These are phyloP conservation scores for Calephelis perditalis DNA, from an alignment of 2,888 invertebrate species.

Conservation along the genomic window DNA sequence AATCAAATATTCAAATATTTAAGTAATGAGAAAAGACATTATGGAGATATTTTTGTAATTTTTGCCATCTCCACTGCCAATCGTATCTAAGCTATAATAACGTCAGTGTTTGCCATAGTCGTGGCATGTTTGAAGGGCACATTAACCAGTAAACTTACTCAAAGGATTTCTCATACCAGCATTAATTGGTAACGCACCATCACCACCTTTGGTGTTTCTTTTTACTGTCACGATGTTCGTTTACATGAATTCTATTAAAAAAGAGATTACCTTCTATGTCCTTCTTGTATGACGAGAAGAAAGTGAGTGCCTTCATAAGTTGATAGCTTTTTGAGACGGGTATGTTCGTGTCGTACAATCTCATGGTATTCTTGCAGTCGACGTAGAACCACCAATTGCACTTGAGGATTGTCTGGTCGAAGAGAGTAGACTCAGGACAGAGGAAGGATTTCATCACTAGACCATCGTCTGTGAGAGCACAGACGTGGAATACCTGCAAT, in stretches of 20 bases:
- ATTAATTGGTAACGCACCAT: too few relatives aligned
- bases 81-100: too few relatives aligned
- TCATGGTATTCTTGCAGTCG: constrained; percentile 89
- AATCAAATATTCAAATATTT: too few relatives aligned
- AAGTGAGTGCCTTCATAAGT: constrained; percentile 92
- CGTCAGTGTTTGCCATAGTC: too few relatives aligned
- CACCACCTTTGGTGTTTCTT: too few relatives aligned
- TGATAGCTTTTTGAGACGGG: constrained; percentile 95
- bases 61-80: too few relatives aligned
- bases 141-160: too few relatives aligned
- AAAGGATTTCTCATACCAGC: too few relatives aligned
- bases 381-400: constrained; percentile 98
- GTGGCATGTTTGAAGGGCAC: too few relatives aligned
- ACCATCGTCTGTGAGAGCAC: constrained; percentile 92
- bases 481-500: constrained; percentile 92
- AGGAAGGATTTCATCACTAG: constrained; percentile 94
- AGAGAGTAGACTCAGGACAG: constrained; percentile 93
- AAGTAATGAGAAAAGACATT: too few relatives aligned
- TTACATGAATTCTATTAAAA: neutral
- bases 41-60: too few relatives aligned
- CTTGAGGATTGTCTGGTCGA: constrained; percentile 93
- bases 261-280: constrained; percentile 64
- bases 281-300: constrained; percentile 91
- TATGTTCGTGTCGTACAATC: constrained; percentile 92
- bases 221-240: too few relatives aligned